Percentiles rank a stretch among this genome's conserved stretches.
Evolutionary conservation across 2,113 vertebrate species (phyloP).

Genomic region (Marcusenius ussheri): DNA sequence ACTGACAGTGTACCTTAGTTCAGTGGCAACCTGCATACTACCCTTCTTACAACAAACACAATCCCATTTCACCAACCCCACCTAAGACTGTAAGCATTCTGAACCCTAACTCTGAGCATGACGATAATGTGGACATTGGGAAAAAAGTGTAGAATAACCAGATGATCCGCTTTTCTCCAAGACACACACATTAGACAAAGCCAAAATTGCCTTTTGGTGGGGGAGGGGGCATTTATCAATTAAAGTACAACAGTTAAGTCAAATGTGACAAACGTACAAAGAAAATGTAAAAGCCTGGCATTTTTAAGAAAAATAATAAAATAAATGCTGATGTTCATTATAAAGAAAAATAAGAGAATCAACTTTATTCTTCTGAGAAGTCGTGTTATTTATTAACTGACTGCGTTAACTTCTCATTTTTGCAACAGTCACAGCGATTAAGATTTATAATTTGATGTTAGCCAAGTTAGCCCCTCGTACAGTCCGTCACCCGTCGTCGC

Average conservation of each 20-base stretch:
- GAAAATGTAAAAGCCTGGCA: conserved; percentile 37
- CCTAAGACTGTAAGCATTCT: not conserved
- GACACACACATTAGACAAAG: not conserved
- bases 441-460: conserved; percentile 98
- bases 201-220: not conserved
- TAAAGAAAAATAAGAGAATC: conserved; percentile 40
- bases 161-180: not conserved
- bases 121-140: not conserved
- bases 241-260: not conserved
- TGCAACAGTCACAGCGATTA: conserved; percentile 65
- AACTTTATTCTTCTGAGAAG: conserved; percentile 46
- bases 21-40: not conserved
- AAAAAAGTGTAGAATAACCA: not conserved
- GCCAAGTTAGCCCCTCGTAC: conserved; percentile 96
- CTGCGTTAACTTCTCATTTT: conserved; percentile 29
- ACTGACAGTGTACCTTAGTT: conserved; percentile 8
- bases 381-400: conserved; percentile 48
- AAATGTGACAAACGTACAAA: conserved; percentile 30
- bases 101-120: not conserved
- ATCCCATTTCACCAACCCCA: not conserved
- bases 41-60: not conserved
- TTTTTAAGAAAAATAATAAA: conserved; percentile 43
- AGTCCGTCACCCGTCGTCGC: conserved; percentile 94
- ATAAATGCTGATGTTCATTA: conserved; percentile 35
- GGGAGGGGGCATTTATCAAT: not conserved